Base-by-base conservation (phyloP, 2,113 vertebrate species). In the Brienomyrus brachyistius region DNA sequence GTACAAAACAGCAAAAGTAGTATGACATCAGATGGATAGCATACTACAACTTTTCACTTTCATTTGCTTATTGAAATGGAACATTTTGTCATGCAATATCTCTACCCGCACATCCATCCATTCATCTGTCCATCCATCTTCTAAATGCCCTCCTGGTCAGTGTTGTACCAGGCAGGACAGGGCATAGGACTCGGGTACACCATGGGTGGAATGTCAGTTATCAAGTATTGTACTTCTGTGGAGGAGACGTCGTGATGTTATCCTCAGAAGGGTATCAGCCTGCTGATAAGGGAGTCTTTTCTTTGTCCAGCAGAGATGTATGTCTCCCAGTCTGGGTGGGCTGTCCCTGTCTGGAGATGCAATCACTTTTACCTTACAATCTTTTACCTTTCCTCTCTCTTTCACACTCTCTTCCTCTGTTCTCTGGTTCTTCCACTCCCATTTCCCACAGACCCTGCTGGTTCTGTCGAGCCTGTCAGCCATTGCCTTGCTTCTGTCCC, bases 391-490 rank as follows among this genome's bases (percentile, higher is more conserved):
- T 31, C 45, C 51, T 54, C 56, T 40, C n/a, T 54, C 89, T 82
- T 27, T 62, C 40, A 80, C 40, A 35, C 45, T 59, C 90, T 89
- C 77, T 80, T 52, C 70, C 80, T 82, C 52, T 51, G 50, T n/a
- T 59, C 88, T 90, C 82, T 83, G 21, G 19, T 3, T 88, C 21
- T 62, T 40, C 86, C 47, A 11, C n/a, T 40, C 15, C 13, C 11
- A 40, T 40, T 77, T 17, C 74, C 70, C 74, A 66, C 93, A 98
- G 97, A 97, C 97, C 48, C 93, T 98, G 91, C 93, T 98, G 94
- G 95, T 98, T 93, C 93, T 98, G 92, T 97, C 94, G 82, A 97
- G 97, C 91, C 90, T 97, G 82, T 97, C 97, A 0, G 97, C 97
- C 93, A 95, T 98, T 82, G 97, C 96, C 74, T 94, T 98, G 17